These are phyloP conservation scores for Spilarctia lutea DNA, from an alignment of 2,888 invertebrate genomes.

Conservation along the genomic window DNA sequence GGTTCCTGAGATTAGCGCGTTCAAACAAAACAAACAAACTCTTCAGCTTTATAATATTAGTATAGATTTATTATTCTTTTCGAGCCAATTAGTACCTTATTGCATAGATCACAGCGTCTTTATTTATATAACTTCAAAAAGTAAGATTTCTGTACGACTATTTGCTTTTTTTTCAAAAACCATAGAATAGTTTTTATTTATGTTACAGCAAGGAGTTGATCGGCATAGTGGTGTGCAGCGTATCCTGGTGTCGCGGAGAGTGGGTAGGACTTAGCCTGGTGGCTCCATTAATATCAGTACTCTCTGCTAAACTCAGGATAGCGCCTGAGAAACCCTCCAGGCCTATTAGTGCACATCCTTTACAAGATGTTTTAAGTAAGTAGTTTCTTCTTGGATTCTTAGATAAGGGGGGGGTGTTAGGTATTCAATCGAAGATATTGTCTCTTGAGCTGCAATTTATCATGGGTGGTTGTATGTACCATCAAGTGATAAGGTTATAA, in stretches of 20 bases:
- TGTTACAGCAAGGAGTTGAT: slow-evolving; percentile 70
- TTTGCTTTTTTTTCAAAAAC: not conserved
- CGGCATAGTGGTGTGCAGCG: slow-evolving; percentile 86
- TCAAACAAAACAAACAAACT: too few species aligned
- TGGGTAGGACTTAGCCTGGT: slow-evolving; percentile 88
- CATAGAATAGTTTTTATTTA: not conserved
- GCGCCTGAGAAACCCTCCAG: slow-evolving; percentile 59
- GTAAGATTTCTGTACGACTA: not conserved
- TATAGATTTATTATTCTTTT: too few species aligned
- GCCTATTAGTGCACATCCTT: slow-evolving; percentile 49
- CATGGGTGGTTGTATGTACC: too few species aligned
- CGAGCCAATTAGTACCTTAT: not conserved
- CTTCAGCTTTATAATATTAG: too few species aligned
- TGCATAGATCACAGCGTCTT: not conserved
- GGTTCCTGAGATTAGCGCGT: too few species aligned
- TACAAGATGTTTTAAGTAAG: slow-evolving; percentile 64
- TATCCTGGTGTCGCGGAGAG: slow-evolving; percentile 88
- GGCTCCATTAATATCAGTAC: slow-evolving; percentile 83
- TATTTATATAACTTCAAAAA: not conserved
- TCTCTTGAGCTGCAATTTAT: too few species aligned
- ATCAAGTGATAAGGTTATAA: not conserved
- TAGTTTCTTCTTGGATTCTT: not conserved
- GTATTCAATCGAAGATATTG: too few species aligned
- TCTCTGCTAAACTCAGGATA: slow-evolving; percentile 73
- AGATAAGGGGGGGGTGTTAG: too few species aligned